Evolutionary conservation across 2,797 vertebrate species (phyloP).

Genomic region (Heteromormyrus szaboi): DNA sequence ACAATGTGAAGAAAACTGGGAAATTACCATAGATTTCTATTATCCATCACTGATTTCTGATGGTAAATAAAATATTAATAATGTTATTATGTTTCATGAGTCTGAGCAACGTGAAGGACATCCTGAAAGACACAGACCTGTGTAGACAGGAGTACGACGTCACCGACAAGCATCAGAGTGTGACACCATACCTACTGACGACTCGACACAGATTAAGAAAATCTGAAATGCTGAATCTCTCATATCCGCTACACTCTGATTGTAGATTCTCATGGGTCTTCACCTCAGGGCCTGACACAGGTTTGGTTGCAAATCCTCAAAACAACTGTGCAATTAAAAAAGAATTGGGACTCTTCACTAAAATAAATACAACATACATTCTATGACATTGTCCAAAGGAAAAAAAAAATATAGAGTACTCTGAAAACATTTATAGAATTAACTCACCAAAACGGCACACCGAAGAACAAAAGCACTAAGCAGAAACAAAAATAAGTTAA

Average conservation of each 20-base stretch:
- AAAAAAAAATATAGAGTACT: constrained; percentile 52
- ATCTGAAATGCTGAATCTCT: not conserved
- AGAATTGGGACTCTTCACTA: constrained; percentile 26
- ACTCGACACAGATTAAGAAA: not conserved
- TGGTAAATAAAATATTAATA: constrained; percentile 18
- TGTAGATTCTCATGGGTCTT: not conserved
- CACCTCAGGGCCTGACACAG: not conserved
- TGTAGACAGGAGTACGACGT: not conserved
- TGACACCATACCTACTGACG: not conserved
- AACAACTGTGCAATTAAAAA: constrained; percentile 10
- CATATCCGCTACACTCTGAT: not conserved
- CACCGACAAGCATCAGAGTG: not conserved
- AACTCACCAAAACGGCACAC: constrained; percentile 48
- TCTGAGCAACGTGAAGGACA: not conserved
- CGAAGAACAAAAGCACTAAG: constrained; percentile 37
- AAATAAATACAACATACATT: constrained; percentile 39
- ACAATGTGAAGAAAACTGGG: constrained; percentile 8
- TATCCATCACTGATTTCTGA: not conserved
- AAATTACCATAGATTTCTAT: constrained; percentile 7
- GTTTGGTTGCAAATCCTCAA: constrained; percentile 17
- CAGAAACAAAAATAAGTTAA: constrained; percentile 69
- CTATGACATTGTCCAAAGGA: constrained; percentile 44
- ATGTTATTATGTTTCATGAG: not conserved
- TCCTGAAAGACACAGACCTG: not conserved
- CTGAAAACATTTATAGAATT: constrained; percentile 48